phyloP scores from a whole-genome alignment of 2,113 vertebrate species.

The Helogale parvula region DNA sequence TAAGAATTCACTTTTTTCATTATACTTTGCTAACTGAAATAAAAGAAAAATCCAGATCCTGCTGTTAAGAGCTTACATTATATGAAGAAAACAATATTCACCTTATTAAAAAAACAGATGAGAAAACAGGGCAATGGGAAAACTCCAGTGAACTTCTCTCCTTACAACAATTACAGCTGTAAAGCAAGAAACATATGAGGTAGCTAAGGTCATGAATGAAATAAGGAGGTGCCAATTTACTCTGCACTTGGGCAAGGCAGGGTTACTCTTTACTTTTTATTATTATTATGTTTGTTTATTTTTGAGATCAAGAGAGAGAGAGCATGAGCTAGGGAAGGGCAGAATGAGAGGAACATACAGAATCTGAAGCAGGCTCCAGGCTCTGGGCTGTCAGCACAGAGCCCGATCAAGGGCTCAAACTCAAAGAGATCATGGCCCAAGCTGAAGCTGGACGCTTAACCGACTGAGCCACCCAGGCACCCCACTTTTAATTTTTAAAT shows the following conservation, averaged over 20 bases:
- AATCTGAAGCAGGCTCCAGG: no score
- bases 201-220: neutral
- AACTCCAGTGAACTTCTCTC: neutral
- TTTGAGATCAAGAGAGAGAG: no score
- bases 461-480: no score
- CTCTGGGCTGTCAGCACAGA: no score
- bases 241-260: neutral
- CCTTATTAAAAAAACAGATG: slow-evolving; percentile 29
- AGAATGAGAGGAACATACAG: no score
- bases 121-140: neutral
- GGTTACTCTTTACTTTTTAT: neutral
- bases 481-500: neutral
- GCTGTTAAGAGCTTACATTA: neutral
- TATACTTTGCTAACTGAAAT: slow-evolving; percentile 43
- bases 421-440: no score
- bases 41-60: slow-evolving; percentile 51
- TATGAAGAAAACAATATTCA: slow-evolving; percentile 13
- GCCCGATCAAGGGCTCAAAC: no score
- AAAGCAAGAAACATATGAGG: neutral
- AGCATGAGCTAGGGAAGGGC: no score
- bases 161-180: neutral
- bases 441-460: no score
- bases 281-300: no score
- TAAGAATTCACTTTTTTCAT: slow-evolving; percentile 42
- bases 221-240: neutral